Percentiles rank a stretch among this genome's conserved stretches.
These are phyloP conservation scores for Catharus minimus DNA, from an alignment of 2,113 vertebrate species.

Conservation along the genomic window DNA sequence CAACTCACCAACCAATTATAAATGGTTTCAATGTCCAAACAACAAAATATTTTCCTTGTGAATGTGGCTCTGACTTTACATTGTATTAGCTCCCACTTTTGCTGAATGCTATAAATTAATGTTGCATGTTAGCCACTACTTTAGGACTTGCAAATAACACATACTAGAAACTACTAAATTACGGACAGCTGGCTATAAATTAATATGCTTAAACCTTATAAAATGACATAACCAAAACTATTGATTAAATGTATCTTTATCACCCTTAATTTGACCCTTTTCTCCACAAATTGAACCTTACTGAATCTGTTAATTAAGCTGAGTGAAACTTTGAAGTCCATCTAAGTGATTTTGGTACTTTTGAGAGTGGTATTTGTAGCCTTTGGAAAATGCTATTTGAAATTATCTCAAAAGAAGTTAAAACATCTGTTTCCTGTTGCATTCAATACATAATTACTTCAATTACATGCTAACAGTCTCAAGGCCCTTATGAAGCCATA, in stretches of 20 bases:
- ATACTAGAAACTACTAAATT: background rate
- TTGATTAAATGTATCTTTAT: background rate
- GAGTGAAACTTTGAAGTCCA: background rate
- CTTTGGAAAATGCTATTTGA: background rate
- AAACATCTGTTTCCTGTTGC: slow-evolving; percentile 49
- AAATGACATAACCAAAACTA: background rate
- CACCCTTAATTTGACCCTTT: background rate
- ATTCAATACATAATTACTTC: slow-evolving; percentile 31
- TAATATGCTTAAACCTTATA: background rate
- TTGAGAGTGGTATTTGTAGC: background rate
- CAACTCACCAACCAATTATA: slow-evolving; percentile 26
- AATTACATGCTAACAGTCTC: slow-evolving; percentile 20
- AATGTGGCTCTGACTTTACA: slow-evolving; percentile 51
- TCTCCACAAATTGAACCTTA: background rate
- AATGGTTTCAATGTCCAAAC: slow-evolving; percentile 49
- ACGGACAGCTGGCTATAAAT: background rate
- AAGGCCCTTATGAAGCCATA: background rate
- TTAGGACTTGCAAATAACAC: background rate
- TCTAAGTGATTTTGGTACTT: background rate
- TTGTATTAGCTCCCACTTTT: background rate
- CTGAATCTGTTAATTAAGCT: background rate
- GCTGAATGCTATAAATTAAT: background rate
- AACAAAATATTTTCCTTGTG: slow-evolving; percentile 75
- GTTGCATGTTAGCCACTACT: background rate
- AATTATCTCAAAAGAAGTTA: background rate